A percentile compares a stretch with the other conserved stretches of the same genome.
These are phyloP conservation scores for Meles meles DNA, from an alignment of 2,113 vertebrate genomes.

Conservation along the genomic window DNA sequence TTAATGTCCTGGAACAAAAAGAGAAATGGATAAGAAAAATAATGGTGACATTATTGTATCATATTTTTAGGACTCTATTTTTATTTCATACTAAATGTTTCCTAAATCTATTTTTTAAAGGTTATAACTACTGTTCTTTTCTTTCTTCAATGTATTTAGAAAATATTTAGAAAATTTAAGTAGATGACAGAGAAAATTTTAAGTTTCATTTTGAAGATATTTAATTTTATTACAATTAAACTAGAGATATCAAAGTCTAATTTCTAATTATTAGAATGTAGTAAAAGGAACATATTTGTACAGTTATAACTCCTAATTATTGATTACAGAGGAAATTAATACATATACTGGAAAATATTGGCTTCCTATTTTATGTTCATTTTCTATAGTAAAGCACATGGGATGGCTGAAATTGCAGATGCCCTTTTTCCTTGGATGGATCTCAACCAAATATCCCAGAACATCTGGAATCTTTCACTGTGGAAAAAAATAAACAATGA, in stretches of 20 bases:
- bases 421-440: conserved; percentile 33
- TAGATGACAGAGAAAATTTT: not conserved
- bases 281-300: not conserved
- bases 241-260: not conserved
- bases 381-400: conserved; percentile 34
- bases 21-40: conserved; percentile 1
- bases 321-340: not conserved
- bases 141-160: not conserved
- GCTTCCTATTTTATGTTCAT: conserved; percentile 10
- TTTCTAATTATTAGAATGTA: not conserved
- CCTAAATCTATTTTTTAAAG: not conserved
- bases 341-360: not conserved
- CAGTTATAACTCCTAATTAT: not conserved
- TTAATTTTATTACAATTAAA: conserved; percentile 3
- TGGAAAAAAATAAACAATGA: conserved; percentile 48
- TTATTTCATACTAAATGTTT: not conserved
- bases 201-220: conserved; percentile 15
- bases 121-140: not conserved
- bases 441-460: conserved; percentile 36
- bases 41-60: not conserved
- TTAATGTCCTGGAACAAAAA: not conserved
- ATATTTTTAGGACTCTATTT: not conserved
- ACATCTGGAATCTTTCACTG: conserved; percentile 54
- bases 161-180: not conserved
- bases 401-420: conserved; percentile 42